phyloP scores from a whole-genome alignment of 2,888 invertebrate species.

The Neoaliturus tenellus region DNA sequence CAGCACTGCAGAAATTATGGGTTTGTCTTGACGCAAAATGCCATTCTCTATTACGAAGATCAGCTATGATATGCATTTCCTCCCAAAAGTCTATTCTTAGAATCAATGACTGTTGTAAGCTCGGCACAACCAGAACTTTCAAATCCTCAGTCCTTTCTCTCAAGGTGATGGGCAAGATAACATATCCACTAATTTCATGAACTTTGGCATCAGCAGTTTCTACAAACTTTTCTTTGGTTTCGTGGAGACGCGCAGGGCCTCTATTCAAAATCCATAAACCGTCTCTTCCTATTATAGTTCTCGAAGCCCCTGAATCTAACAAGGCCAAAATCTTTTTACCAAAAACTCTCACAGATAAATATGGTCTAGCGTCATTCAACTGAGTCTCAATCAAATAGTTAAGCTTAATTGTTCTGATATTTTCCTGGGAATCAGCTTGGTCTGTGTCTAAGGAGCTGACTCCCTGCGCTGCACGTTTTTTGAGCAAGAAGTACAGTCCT shows the following conservation, averaged over 20 bases:
- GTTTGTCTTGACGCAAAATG: not conserved
- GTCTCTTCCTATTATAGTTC: not conserved
- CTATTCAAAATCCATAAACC: not conserved
- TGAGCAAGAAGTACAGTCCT: conserved; percentile 16
- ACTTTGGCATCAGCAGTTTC: not conserved
- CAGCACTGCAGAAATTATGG: not conserved
- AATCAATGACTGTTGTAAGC: not conserved
- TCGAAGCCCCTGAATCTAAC: not conserved
- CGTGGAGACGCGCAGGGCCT: not conserved
- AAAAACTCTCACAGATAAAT: conserved; percentile 10
- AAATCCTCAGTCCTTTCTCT: not conserved
- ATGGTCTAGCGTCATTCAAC: not conserved
- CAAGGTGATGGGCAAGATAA: not conserved
- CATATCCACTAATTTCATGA: conserved; percentile 14
- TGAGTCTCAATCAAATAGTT: not conserved
- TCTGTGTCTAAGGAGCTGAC: not conserved
- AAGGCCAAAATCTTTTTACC: not conserved
- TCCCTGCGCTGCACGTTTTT: conserved; percentile 47
- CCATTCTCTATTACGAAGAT: conserved; percentile 4
- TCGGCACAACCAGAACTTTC: not conserved
- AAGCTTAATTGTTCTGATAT: not conserved
- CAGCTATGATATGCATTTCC: not conserved
- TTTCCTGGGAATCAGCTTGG: not conserved
- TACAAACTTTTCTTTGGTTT: not conserved
- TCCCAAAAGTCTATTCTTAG: conserved; percentile 25